Evolutionary conservation across 2,888 invertebrate genomes (phyloP), one percentile per base, ranked within the genome.

Genomic region (Epinotia demarniana): DNA sequence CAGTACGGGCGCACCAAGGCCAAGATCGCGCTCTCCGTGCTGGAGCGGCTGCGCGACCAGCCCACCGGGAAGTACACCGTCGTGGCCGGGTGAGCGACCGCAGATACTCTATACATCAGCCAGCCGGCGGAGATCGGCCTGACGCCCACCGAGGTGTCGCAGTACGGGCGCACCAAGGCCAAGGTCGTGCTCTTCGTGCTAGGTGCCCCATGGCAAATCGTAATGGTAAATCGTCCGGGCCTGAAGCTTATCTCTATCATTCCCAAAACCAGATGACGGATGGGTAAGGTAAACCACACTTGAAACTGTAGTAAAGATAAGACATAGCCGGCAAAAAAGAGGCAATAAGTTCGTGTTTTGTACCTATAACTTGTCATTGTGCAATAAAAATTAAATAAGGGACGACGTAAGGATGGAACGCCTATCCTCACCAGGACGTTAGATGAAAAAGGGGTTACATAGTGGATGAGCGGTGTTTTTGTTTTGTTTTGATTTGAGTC

Each of bases 141-240:
- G 3, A 4, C 33, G 33, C 33, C 33, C 33, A 33, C 2, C 33
- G 33, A 33, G 33, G n/a, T n/a, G 33, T 33, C 98, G 8, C 96
- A 97, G 78, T 99, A 98, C 90, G 99, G 99, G 9, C 96, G 95
- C 83, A 98, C 97, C 82, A 99, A 99, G 89, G 99, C 99, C 13
- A 99, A 99, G 94, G 95, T 99, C 16, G 95, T 97, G 0, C 94
- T 99, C 16, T 95, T n/a, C 1, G 96, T 98, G 57, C 90, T 99
- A 43, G 95, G 73, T 92, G 94, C 49, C 94, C 96, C 84, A 99
- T n/a, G 99, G 74, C 98, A 97, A n/a, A n/a, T n/a, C n/a, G n/a
- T n/a, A n/a, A n/a, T n/a, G n/a, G 93, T 99, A 98, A 90, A 96
- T 99, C 76, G 98, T 99, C 0, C 98, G 99, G 5, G 98, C 98